Conservation (phyloP, 2,888 invertebrate species). For the Cephus pulcher region DNA sequence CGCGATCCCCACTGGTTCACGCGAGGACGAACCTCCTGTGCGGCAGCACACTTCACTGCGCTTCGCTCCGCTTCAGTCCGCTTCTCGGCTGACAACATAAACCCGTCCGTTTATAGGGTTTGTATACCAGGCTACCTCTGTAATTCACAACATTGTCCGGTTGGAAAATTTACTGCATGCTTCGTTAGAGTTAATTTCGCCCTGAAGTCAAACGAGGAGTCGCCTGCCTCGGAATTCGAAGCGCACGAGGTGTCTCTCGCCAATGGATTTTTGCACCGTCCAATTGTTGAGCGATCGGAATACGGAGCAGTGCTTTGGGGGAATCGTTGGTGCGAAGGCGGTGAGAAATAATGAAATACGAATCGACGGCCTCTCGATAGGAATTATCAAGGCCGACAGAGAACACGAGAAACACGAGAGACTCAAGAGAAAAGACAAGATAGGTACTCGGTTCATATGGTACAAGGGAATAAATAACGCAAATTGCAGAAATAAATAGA, state of each 20-base stretch:
- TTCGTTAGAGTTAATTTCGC: constrained; percentile 43
- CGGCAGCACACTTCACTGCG: constrained; percentile 46
- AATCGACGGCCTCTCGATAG: constrained; percentile 22
- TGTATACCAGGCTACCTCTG: constrained; percentile 41
- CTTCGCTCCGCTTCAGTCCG: no score
- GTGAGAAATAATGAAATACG: no score
- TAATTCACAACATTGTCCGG: constrained; percentile 63
- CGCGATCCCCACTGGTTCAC: not conserved
- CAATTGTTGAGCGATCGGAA: no score
- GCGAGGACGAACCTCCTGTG: constrained; percentile 51
- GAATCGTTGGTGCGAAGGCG: no score
- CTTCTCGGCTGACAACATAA: constrained; percentile 52
- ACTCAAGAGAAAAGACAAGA: no score
- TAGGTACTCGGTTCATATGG: constrained; percentile 23
- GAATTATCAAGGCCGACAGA: constrained; percentile 34
- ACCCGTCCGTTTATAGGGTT: constrained; percentile 59
- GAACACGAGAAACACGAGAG: constrained; percentile 18
- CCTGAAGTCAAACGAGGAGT: not conserved
- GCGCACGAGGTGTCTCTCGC: no score
- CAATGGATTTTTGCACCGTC: no score
- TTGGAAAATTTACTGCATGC: constrained; percentile 58
- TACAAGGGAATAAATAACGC: constrained; percentile 33
- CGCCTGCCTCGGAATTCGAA: no score
- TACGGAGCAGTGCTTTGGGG: no score
- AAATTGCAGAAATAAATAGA: constrained; percentile 57